These are phyloP conservation scores for Sciaenops ocellatus DNA, from an alignment of 2,797 vertebrate species.

Conservation along the genomic window DNA sequence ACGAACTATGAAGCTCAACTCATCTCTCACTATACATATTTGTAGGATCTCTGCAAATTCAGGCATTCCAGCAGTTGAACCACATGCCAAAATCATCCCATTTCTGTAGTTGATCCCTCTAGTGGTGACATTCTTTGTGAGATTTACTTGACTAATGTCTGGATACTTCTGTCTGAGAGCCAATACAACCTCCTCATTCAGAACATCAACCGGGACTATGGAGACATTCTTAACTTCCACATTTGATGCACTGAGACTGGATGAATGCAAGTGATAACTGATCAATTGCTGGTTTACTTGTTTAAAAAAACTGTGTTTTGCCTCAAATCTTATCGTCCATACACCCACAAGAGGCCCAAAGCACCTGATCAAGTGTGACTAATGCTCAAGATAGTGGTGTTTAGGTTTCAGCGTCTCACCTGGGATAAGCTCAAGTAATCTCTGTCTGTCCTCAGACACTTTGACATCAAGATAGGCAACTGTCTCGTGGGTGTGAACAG, in stretches of 20 bases:
- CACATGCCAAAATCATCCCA: conserved; percentile 55
- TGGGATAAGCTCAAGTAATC: conserved; percentile 12
- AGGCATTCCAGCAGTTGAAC: conserved; percentile 59
- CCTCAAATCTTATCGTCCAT: conserved; percentile 43
- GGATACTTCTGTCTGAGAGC: conserved; percentile 58
- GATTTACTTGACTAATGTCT: conserved; percentile 54
- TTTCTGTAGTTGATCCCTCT: conserved; percentile 44
- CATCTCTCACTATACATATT: conserved; percentile 35
- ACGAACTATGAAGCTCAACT: conserved; percentile 40
- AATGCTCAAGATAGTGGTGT: conserved; percentile 46
- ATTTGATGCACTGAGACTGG: conserved; percentile 41
- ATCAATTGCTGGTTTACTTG: conserved; percentile 56
- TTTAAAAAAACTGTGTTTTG: conserved; percentile 55
- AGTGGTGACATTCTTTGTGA: conserved; percentile 53
- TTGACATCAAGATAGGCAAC: conserved; percentile 22
- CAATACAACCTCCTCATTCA: conserved; percentile 59
- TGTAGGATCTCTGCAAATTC: conserved; percentile 59
- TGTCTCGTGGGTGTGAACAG: conserved; percentile 43
- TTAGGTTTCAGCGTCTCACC: conserved; percentile 17
- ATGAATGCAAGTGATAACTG: conserved; percentile 51
- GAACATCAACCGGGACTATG: conserved; percentile 48
- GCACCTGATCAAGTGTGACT: conserved; percentile 34
- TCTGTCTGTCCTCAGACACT: conserved; percentile 20
- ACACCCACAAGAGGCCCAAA: conserved; percentile 42
- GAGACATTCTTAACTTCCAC: conserved; percentile 56